Base-by-base conservation (phyloP, 2,113 vertebrate genomes). In the Origma solitaria region DNA sequence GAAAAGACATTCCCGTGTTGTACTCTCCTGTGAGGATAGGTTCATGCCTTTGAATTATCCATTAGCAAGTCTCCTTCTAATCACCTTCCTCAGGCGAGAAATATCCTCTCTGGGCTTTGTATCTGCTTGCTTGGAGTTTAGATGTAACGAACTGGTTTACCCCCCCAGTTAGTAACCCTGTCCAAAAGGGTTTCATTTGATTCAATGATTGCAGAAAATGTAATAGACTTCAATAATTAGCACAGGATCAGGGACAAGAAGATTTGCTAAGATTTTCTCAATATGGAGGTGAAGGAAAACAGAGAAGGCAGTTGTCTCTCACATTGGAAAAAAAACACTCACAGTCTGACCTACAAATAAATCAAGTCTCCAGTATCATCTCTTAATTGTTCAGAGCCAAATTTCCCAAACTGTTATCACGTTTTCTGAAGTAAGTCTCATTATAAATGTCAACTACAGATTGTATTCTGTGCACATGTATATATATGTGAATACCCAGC, bases 371-470 rank as follows among this genome's bases (percentile, higher is more conserved):
- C 31, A 50, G 44, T 35, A 71, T 61, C 22, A 84, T 78, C n/a
- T 56, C 56, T 57, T 64, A 75, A 61, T 56, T 69, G 44, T 60
- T 79, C 69, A 30, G 20, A 60, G 77, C 17, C 77, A 64, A 11
- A 49, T 84, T 73, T 78, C 53, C 44, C 31, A 68, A 92, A 64
- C 7, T 45, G 51, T 68, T 66, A 50, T 37, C 56, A 60, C 6
- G 37, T 92, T 95, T 72, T 77, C 69, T 56, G 37, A 88, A 93
- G 61, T 71, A 72, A 85, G 57, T 86, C 85, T 95, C 61, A 79
- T 91, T 75, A 95, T 92, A 96, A 95, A 89, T 89, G 89, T 65
- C 96, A 95, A 82, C 78, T 91, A 71, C 94, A 95, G 94, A 94
- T 89, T 96, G 83, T 95, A 91, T 87, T 96, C 83, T 61, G 65